phyloP scores from a whole-genome alignment of 2,113 vertebrate species.

The Pipa parva region DNA sequence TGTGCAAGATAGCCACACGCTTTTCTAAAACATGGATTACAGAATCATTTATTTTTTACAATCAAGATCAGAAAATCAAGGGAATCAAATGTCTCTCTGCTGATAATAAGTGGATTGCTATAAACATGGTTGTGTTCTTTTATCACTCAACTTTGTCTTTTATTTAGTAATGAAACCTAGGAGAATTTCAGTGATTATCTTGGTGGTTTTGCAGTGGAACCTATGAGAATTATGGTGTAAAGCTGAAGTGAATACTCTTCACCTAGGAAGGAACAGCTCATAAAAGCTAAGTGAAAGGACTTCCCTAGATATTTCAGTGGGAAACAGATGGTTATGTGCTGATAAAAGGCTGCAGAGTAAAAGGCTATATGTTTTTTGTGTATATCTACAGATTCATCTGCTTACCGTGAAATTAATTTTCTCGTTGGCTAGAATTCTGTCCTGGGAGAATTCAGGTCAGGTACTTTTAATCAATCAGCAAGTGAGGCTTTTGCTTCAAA shows the following conservation, averaged over 20 bases:
- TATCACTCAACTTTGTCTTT: constrained; percentile 5
- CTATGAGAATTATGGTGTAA: constrained; percentile 29
- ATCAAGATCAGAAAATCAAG: too few species aligned
- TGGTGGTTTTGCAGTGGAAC: constrained; percentile 1
- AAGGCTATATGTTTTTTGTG: constrained; percentile 22
- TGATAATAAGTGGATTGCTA: too few species aligned
- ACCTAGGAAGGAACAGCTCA: constrained; percentile 23
- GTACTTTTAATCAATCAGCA: constrained; percentile 20
- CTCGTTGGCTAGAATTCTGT: constrained; percentile 25
- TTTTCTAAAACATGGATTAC: too few species aligned
- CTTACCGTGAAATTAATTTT: constrained; percentile 36
- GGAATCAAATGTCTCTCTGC: too few species aligned
- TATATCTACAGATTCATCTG: constrained; percentile 26
- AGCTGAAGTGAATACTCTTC: constrained; percentile 22
- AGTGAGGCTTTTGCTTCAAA: neutral
- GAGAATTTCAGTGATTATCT: constrained; percentile 19
- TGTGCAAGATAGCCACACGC: too few species aligned
- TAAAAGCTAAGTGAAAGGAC: constrained; percentile 34
- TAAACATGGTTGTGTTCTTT: neutral
- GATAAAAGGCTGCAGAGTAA: constrained; percentile 35
- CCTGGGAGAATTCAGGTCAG: constrained; percentile 24
- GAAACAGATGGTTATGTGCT: constrained; percentile 36
- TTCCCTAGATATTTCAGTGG: constrained; percentile 26
- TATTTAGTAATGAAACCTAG: neutral
- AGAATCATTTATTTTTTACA: too few species aligned